A percentile compares a stretch with the other conserved stretches of the same genome.
Evolutionary conservation across 2,797 vertebrate genomes (phyloP).

Genomic region (Phoebastria nigripes): DNA sequence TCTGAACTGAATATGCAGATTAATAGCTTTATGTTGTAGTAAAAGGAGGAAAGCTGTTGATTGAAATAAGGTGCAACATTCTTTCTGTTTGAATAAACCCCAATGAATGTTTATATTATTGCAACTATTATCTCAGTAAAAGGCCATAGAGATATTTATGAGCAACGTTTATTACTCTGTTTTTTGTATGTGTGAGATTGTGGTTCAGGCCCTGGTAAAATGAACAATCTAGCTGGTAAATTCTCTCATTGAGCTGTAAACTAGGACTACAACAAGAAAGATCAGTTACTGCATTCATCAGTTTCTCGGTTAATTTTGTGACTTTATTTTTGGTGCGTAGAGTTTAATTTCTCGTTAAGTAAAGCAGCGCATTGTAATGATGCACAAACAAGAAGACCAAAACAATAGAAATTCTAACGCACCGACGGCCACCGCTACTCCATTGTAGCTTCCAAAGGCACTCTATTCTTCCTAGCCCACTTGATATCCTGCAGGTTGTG

Average conservation of each 20-base stretch:
- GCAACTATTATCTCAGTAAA: not conserved
- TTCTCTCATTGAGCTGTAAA: slow-evolving; percentile 18
- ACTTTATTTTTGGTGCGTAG: slow-evolving; percentile 50
- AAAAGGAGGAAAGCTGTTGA: not conserved
- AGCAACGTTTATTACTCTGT: not conserved
- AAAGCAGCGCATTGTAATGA: slow-evolving; percentile 65
- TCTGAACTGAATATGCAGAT: not conserved
- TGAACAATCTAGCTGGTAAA: not conserved
- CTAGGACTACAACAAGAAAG: not conserved
- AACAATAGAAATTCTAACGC: slow-evolving; percentile 55
- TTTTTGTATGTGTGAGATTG: not conserved
- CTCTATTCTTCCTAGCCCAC: slow-evolving; percentile 74
- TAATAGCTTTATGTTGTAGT: not conserved
- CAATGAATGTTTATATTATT: not conserved
- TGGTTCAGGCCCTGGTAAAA: not conserved
- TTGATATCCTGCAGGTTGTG: slow-evolving; percentile 80
- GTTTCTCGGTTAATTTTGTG: slow-evolving; percentile 55
- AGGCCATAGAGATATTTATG: not conserved
- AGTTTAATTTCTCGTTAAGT: slow-evolving; percentile 71
- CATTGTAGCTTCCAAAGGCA: slow-evolving; percentile 68
- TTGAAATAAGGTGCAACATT: not conserved
- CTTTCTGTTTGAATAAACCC: not conserved
- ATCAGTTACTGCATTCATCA: slow-evolving; percentile 27
- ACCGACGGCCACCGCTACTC: slow-evolving; percentile 38
- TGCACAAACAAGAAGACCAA: slow-evolving; percentile 63